phyloP scores from a whole-genome alignment of 1,140 invertebrate species.

The Lineus longissimus region DNA sequence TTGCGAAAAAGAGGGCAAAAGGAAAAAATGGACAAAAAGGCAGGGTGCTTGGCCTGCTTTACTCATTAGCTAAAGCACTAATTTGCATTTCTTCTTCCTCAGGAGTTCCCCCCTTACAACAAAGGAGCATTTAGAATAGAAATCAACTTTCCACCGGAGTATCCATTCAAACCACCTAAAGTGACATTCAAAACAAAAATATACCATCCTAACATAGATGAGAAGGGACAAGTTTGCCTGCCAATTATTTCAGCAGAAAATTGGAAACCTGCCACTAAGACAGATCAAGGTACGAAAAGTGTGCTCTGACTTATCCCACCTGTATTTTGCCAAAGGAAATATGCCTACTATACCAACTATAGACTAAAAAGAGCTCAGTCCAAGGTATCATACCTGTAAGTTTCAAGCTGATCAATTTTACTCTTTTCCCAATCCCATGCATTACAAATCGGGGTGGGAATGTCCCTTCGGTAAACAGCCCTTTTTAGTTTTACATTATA shows the following conservation, averaged over 20 bases:
- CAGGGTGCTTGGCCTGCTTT: too few species aligned
- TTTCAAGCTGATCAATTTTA: neutral
- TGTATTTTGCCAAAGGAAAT: slow-evolving; percentile 7
- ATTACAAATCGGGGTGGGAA: too few species aligned
- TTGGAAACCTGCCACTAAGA: slow-evolving; percentile 99
- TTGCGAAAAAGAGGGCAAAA: too few species aligned
- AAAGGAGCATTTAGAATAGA: slow-evolving; percentile 98
- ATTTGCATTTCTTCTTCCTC: slow-evolving; percentile 30
- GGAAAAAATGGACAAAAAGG: too few species aligned
- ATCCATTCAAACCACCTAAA: slow-evolving; percentile 99
- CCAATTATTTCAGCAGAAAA: slow-evolving; percentile 98
- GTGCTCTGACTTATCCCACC: too few species aligned
- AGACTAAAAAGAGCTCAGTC: too few species aligned
- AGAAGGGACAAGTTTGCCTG: slow-evolving; percentile 92
- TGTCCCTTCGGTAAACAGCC: too few species aligned
- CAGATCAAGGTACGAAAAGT: slow-evolving; percentile 84
- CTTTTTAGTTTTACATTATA: too few species aligned
- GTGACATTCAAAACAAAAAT: slow-evolving; percentile 99
- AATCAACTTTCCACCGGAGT: slow-evolving; percentile 97
- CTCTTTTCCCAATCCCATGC: neutral
- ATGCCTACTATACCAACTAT: neutral
- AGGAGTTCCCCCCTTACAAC: slow-evolving; percentile 96
- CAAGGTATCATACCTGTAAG: too few species aligned
- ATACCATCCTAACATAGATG: slow-evolving; percentile 99
- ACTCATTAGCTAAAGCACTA: too few species aligned